A percentile compares a stretch with the other conserved stretches of the same genome.
Conservation (phyloP, 2,888 invertebrate genomes). For the Eucriotettix oculatus region DNA sequence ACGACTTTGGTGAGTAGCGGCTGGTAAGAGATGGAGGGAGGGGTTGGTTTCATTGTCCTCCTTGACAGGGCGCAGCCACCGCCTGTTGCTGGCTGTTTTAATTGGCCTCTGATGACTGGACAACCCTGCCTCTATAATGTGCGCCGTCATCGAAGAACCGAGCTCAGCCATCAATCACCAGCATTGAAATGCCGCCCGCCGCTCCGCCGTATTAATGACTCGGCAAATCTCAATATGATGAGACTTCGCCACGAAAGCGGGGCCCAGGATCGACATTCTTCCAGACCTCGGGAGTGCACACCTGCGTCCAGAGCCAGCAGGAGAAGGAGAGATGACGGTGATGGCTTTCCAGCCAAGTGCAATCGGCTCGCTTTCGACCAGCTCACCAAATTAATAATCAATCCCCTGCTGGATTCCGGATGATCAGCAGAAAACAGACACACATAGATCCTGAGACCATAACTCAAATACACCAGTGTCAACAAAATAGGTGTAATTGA, state of each 20-base stretch:
- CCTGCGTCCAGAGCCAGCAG: not conserved
- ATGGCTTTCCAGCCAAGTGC: not conserved
- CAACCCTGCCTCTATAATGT: not conserved
- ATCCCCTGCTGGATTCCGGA: too few species aligned
- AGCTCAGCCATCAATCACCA: conserved; percentile 6
- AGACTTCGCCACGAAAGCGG: not conserved
- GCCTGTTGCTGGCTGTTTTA: not conserved
- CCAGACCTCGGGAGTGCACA: not conserved
- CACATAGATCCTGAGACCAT: too few species aligned
- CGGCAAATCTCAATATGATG: conserved; percentile 10
- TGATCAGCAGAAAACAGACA: too few species aligned
- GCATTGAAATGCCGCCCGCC: not conserved
- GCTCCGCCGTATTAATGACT: conserved; percentile 10
- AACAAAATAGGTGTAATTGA: too few species aligned
- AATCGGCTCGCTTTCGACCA: not conserved
- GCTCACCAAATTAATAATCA: too few species aligned
- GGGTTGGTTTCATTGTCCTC: too few species aligned
- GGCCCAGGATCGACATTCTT: too few species aligned
- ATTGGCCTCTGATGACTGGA: not conserved
- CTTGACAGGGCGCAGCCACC: not conserved
- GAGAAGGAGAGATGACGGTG: not conserved
- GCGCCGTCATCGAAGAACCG: conserved; percentile 2
- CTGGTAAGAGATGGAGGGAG: too few species aligned
- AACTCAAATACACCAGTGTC: too few species aligned
- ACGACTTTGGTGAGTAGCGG: too few species aligned